Evolutionary conservation across 2,888 invertebrate species (phyloP), one percentile per base, ranked within the genome.

Genomic region (Euphydryas editha): DNA sequence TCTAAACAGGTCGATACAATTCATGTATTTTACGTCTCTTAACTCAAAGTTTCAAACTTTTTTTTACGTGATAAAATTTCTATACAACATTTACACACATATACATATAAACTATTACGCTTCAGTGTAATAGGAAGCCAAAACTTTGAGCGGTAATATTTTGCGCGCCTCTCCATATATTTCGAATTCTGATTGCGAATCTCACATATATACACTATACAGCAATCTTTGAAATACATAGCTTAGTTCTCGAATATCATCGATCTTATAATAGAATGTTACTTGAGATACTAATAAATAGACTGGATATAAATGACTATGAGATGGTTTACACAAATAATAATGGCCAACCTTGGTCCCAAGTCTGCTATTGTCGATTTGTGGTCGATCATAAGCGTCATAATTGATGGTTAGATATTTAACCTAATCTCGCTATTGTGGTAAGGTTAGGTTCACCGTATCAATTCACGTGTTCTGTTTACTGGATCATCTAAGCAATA

Each of bases 141-240:
- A 44, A 13, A 44, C 42, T 44, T 64, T 56, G 60, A 60, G 67
- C 64, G 60, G 44, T 24, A 57, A 24, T 58, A 60, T 60, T 68
- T 60, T 57, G 56, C 56, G 59, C 57, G 64, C 59, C 30, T 63
- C 59, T 60, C 37, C 64, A 58, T 44, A 60, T 68, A 60, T 64
- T 68, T 64, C 49, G 47, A 54, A 64, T 58, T 42, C 51, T 64
- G 67, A 68, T 64, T 64, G 64, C 64, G 49, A 60, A 18, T 56
- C 47, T 59, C 55, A 51, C 59, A 57, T 59, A 20, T 5, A 44
- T 59, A 21, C 20, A 15, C 11, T 11, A 21, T 51, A 51, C 10
- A 6, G 21, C 44, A 42, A 57, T 49, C 46, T 51, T 51, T 8
- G 7, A 49, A 24, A 21, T 24, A 24, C 49, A 21, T 21, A 15